Percentiles rank a stretch among this genome's conserved stretches.
Evolutionary conservation across 2,797 vertebrate genomes (phyloP).

Genomic region (Cossypha dichroa): DNA sequence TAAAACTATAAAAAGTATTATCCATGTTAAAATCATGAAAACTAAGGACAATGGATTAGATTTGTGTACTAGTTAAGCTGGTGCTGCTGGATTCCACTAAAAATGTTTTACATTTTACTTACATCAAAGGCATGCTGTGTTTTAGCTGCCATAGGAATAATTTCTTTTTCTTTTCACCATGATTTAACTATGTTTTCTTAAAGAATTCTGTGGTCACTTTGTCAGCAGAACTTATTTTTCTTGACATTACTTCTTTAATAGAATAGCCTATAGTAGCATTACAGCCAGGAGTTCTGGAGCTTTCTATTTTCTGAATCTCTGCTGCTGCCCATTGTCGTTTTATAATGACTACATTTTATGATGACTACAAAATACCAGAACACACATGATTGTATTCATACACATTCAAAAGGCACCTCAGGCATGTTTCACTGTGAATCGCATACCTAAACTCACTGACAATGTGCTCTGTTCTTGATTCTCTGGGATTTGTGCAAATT

Average conservation of each 20-base stretch:
- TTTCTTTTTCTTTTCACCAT: not conserved
- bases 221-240: constrained; percentile 13
- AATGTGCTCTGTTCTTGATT: not conserved
- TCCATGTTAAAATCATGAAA: not conserved
- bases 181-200: not conserved
- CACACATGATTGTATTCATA: not conserved
- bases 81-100: not conserved
- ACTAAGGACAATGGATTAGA: not conserved
- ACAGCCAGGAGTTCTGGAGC: not conserved
- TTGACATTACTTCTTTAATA: not conserved
- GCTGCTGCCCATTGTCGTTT: not conserved
- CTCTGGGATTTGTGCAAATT: not conserved
- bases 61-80: not conserved
- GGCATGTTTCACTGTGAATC: not conserved
- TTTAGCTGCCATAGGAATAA: not conserved
- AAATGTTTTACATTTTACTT: not conserved
- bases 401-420: not conserved
- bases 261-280: not conserved
- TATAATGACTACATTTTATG: not conserved
- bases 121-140: not conserved
- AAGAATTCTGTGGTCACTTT: not conserved
- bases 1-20: not conserved
- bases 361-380: not conserved
- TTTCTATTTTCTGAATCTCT: not conserved
- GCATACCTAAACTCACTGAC: not conserved